Evolutionary conservation across 2,113 vertebrate genomes (phyloP), one percentile per base, ranked within the genome.

Genomic region (Triplophysa siluroides): DNA sequence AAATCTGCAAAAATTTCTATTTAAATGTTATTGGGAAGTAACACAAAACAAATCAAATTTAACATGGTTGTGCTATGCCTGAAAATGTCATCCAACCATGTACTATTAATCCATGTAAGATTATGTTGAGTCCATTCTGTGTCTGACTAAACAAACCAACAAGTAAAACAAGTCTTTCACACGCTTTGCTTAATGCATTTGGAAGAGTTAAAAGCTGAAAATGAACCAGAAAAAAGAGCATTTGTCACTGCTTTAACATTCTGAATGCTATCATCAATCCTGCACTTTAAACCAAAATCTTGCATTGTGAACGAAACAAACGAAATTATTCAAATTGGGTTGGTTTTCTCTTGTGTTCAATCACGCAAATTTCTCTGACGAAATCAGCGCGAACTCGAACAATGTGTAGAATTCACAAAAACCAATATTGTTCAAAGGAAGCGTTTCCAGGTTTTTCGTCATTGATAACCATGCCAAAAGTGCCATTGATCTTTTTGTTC

Each of bases 401-500:
- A 80, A 86, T 90, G 88, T 88, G 86, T 85, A 90, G 92, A 92
- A 92, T 91, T 80, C 78, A 78, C 84, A 89, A 87, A 38, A 88
- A 89, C 83, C 85, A 87, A 90, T 87, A 88, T 70, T 82, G 71
- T 81, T 89, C 89, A 91, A 91, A 88, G 87, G 72, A 24, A 52
- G 82, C 83, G 78, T 89, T 92, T 89, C 76, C 72, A 23, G 83
- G 87, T 91, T 88, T 58, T 91, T 79, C 43, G 83, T 86, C 73
- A 78, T 80, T 88, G 86, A 90, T 90, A 85, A 79, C 85, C 87
- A 82, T 87, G 87, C 85, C 87, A 87, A 89, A 88, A 52, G 79
- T 88, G 76, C 83, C 79, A 91, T 90, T 90, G 89, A 92, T 89
- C 87, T 87, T 89, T 91, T 91, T 89, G 89, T 92, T 86, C 78